These are phyloP conservation scores for Bombus confusus DNA, from an alignment of 1,140 invertebrate genomes.

Conservation along the genomic window DNA sequence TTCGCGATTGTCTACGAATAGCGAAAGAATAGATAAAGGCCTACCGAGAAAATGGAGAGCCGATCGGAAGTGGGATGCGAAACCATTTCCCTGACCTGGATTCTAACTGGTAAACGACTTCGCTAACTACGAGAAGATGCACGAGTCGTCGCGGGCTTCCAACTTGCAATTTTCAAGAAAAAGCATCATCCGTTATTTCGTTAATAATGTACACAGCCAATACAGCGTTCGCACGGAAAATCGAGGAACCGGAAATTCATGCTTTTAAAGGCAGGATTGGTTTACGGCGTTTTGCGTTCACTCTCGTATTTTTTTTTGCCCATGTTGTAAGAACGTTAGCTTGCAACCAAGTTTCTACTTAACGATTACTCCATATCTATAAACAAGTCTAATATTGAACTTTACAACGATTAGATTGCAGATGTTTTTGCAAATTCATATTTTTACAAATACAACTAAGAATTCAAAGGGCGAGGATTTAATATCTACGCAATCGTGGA, in stretches of 20 bases:
- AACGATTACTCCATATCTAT: no score
- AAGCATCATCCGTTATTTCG: slow-evolving; percentile 34
- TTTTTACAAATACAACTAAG: not conserved
- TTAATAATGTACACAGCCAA: slow-evolving; percentile 46
- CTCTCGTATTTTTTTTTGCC: no score
- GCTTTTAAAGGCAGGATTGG: slow-evolving; percentile 3
- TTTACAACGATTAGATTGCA: no score
- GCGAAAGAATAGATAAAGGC: slow-evolving; percentile 66
- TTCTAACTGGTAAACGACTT: not conserved
- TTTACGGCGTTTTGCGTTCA: not conserved
- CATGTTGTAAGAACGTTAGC: no score
- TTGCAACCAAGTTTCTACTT: no score
- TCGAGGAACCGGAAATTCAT: slow-evolving; percentile 3
- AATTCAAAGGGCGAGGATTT: not conserved
- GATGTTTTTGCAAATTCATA: no score
- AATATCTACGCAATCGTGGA: not conserved
- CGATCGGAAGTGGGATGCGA: slow-evolving; percentile 5
- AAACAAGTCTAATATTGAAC: no score
- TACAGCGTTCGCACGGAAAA: not conserved
- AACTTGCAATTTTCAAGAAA: no score
- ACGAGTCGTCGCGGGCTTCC: not conserved
- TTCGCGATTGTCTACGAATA: slow-evolving; percentile 56
- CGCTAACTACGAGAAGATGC: slow-evolving; percentile 8
- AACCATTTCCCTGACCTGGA: slow-evolving; percentile 12
- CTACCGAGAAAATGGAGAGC: slow-evolving; percentile 38